Base-by-base conservation (phyloP, 2,888 invertebrate genomes). In the Polyommatus iphigenia region DNA sequence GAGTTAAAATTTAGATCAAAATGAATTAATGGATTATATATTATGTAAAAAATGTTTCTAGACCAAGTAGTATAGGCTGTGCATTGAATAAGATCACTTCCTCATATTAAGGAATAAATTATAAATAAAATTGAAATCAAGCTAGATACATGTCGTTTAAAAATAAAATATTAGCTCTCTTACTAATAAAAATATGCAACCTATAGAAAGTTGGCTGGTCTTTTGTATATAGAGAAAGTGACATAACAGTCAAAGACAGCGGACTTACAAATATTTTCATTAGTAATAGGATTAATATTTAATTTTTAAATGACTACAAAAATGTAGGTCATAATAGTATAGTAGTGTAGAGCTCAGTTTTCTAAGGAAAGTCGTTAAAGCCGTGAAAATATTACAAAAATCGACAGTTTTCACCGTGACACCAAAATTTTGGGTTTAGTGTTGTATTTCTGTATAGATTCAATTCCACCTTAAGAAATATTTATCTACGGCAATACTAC, bases 41-140 rank as follows among this genome's bases (percentile, higher is more conserved):
- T 18, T 24, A 13, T 24, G 20, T 59, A 1, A 24, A 59, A 59
- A 59, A 20, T 59, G 62, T 62, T 62, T 62, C 62, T 62, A 62
- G 62, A 62, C 62, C 62, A 62, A 62, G 24, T 62, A 62, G 24
- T 13, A 24, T 62, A 62, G 62, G 62, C 62, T 24, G 62, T 62
- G 62, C 24, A 62, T 62, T 8, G 7, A 59, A n/a, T 62, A 62
- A 62, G 59, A n/a, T 20, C 3, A 20, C 59, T 62, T 62, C 59
- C 59, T 62, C 59, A 62, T 62, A 62, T 62, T 62, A 62, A 8
- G 59, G 59, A 62, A 62, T 62, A 62, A 20, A 3, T 10, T 20
- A 59, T 59, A 20, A 20, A 59, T 18, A 20, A n/a, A 59, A 59
- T 59, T 8, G 7, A 59, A 59, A 20, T 20, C 59, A 59, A 20